Evolutionary conservation across 2,113 vertebrate genomes (phyloP).

Genomic region (Laterallus jamaicensis): DNA sequence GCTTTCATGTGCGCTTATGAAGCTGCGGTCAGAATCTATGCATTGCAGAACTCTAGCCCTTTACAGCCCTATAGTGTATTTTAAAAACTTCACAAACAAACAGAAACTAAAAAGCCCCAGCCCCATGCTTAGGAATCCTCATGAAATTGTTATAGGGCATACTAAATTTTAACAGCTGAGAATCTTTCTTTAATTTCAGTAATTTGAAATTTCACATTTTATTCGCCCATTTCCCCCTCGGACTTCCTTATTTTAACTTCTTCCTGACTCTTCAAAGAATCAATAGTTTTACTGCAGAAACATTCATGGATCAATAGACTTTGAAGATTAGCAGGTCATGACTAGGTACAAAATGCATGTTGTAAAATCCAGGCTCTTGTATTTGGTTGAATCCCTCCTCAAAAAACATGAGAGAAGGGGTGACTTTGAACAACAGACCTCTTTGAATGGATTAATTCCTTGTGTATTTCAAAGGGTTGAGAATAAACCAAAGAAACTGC

Average conservation of each 20-base stretch:
- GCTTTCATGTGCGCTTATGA: neutral
- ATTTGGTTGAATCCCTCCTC: conserved; percentile 33
- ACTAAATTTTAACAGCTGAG: neutral
- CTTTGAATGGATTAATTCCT: conserved; percentile 59
- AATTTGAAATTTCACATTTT: neutral
- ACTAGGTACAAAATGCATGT: conserved; percentile 50
- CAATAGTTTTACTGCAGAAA: conserved; percentile 31
- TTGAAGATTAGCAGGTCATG: conserved; percentile 48
- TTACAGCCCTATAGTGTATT: neutral
- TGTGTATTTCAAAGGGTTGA: conserved; percentile 24
- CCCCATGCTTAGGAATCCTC: neutral
- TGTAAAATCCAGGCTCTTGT: conserved; percentile 50
- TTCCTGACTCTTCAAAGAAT: conserved; percentile 18
- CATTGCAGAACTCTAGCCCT: neutral
- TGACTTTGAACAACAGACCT: conserved; percentile 42
- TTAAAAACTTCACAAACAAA: neutral
- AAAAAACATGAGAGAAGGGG: neutral
- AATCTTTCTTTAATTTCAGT: neutral
- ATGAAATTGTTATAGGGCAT: neutral
- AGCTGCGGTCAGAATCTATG: neutral
- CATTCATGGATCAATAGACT: conserved; percentile 34
- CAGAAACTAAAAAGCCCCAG: neutral
- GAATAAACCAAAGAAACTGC: neutral
- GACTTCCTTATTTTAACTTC: neutral
- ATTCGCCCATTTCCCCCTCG: neutral